Conservation (phyloP, 2,888 invertebrate species). For the Drosophila incognita region DNA sequence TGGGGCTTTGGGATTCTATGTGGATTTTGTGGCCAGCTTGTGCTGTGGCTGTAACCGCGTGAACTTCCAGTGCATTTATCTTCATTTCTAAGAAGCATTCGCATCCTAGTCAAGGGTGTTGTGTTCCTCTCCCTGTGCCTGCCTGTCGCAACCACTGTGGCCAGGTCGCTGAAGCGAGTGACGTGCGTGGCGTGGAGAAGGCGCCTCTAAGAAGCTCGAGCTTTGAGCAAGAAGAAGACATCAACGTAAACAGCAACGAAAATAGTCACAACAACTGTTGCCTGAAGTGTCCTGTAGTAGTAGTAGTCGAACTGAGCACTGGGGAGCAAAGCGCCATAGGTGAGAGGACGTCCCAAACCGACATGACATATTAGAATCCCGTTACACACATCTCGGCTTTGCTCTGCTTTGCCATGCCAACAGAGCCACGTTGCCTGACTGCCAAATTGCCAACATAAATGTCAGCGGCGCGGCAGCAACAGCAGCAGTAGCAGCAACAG, state of each 20-base stretch:
- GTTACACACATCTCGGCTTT: constrained; percentile 61
- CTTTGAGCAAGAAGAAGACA: constrained; percentile 48
- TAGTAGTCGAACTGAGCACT: constrained; percentile 15
- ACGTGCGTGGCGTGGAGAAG: constrained; percentile 34
- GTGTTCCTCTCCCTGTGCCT: constrained; percentile 14
- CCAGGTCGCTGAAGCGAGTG: constrained; percentile 50
- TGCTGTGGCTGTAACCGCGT: constrained; percentile 69
- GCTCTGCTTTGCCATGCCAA: constrained; percentile 15
- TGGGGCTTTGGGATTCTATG: constrained; percentile 41
- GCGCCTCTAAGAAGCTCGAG: constrained; percentile 39
- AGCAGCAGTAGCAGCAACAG: constrained; percentile 41
- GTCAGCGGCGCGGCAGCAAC: constrained; percentile 59
- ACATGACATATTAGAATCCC: constrained; percentile 80
- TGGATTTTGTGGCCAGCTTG: constrained; percentile 69
- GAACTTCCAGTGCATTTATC: constrained; percentile 81
- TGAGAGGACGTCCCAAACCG: constrained; percentile 73
- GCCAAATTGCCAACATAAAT: constrained; percentile 82
- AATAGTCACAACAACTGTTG: constrained; percentile 71
- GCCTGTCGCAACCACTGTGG: constrained; percentile 23
- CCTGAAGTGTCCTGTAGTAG: constrained; percentile 46
- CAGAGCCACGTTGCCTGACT: constrained; percentile 65
- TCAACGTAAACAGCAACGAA: constrained; percentile 60
- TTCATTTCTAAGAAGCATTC: constrained; percentile 69
- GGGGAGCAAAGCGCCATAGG: constrained; percentile 46
- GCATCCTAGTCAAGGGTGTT: constrained; percentile 54